Conservation (phyloP, 2,797 vertebrate genomes). For the Nasua narica region DNA sequence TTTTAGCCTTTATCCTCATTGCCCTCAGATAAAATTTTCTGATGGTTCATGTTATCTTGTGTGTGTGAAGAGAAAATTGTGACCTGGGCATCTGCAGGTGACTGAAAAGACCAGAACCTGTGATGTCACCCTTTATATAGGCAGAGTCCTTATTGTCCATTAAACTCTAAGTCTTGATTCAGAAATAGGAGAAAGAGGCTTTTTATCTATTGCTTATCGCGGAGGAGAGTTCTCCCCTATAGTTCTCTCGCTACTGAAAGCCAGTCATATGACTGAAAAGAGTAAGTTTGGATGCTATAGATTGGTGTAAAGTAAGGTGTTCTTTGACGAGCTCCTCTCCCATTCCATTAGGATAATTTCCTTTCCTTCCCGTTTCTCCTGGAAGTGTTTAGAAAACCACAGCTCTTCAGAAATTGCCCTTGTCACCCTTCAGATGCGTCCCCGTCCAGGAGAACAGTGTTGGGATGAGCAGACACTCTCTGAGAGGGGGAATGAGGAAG, state of each 20-base stretch:
- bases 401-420: background rate
- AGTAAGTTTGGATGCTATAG: background rate
- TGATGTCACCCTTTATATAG: background rate
- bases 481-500: background rate
- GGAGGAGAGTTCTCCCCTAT: background rate
- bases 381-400: background rate
- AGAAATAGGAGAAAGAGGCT: background rate
- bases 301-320: background rate
- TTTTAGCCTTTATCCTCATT: background rate
- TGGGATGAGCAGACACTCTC: too few relatives aligned
- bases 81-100: background rate
- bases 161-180: background rate
- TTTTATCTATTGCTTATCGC: background rate
- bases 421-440: too few relatives aligned
- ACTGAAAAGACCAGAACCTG: background rate
- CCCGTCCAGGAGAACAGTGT: fast-evolving
- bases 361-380: background rate
- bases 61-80: background rate
- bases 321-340: background rate
- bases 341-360: background rate
- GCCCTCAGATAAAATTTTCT: background rate
- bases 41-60: background rate
- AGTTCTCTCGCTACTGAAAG: background rate
- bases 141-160: background rate
- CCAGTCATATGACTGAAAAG: background rate